Percentiles rank a stretch among this genome's conserved stretches.
These are phyloP conservation scores for Limnephilus lunatus DNA, from an alignment of 2,888 invertebrate genomes.

Conservation along the genomic window DNA sequence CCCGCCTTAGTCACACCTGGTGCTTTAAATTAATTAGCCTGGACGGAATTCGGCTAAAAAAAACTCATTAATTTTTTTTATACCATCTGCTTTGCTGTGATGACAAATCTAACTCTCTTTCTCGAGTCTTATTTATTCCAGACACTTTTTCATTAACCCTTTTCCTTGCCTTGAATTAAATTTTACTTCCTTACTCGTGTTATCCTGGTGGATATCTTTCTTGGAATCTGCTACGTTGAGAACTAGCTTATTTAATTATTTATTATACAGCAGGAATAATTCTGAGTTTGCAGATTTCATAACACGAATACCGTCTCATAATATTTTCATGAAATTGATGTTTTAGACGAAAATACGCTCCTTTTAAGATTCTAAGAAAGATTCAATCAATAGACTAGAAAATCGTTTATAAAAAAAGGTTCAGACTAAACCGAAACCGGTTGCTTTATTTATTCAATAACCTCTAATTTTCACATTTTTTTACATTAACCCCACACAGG, in stretches of 20 bases:
- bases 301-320: neutral
- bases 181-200: slow-evolving; percentile 21
- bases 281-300: neutral
- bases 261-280: neutral
- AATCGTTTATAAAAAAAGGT: no score
- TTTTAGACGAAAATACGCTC: neutral
- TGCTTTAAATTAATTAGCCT: slow-evolving; percentile 64
- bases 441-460: no score
- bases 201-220: neutral
- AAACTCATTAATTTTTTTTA: slow-evolving; percentile 63
- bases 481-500: no score
- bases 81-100: slow-evolving; percentile 59
- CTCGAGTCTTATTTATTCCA: slow-evolving; percentile 40
- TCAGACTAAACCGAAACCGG: no score
- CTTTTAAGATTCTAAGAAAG: neutral
- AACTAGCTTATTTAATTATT: neutral
- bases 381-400: neutral
- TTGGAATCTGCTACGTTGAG: neutral
- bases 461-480: no score
- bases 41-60: slow-evolving; percentile 60
- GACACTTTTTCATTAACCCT: slow-evolving; percentile 61
- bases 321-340: neutral
- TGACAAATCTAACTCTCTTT: slow-evolving; percentile 59
- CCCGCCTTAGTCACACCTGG: slow-evolving; percentile 64
- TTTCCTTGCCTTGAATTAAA: slow-evolving; percentile 56